Evolutionary conservation across 2,888 invertebrate genomes (phyloP), one percentile per base, ranked within the genome.

Genomic region (Catocala sponsa): DNA sequence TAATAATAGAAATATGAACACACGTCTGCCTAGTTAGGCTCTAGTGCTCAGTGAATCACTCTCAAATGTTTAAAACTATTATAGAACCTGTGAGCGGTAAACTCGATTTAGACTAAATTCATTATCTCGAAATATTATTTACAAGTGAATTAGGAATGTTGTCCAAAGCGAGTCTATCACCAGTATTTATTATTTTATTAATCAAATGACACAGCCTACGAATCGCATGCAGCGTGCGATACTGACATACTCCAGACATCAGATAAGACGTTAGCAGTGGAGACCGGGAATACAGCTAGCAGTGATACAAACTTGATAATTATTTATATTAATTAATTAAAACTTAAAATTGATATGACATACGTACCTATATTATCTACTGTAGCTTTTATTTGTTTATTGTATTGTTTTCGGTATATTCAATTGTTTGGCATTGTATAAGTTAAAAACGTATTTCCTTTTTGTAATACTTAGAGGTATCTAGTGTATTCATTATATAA

Each of bases 1-100:
- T 59, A 63, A 55, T 65, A 53, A 51, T 47, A 65, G 68, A 74
- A 74, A 72, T 68, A 70, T 76, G 68, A 72, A 76, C 56, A 70
- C 76, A 71, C 68, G 51, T 59, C 50, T 15, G 65, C 50, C 58
- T 44, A 49, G 44, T 63, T 58, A 59, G 35, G 15, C 25, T 25
- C 46, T 55, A 69, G 60, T 65, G 64, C 58, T 72, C 56, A 6
- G 43, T 48, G n/a, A 62, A 59, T 55, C 51, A 64, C 44, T 56
- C 15, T 50, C 55, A 35, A 59, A 53, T 52, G 50, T 46, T 35
- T 15, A 41, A 38, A 54, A 56, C 38, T 47, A 55, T 43, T 4
- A 9, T 41, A 44, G 25, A 13, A 25, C 43, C 32, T 48, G 6
- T 41, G 41, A 2, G 13, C n/a, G 35, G 42, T 47, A 33, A 70